A percentile compares a stretch with the other conserved stretches of the same genome.
phyloP scores from a whole-genome alignment of 1,140 invertebrate genomes.

The Lepeophtheirus salmonis region DNA sequence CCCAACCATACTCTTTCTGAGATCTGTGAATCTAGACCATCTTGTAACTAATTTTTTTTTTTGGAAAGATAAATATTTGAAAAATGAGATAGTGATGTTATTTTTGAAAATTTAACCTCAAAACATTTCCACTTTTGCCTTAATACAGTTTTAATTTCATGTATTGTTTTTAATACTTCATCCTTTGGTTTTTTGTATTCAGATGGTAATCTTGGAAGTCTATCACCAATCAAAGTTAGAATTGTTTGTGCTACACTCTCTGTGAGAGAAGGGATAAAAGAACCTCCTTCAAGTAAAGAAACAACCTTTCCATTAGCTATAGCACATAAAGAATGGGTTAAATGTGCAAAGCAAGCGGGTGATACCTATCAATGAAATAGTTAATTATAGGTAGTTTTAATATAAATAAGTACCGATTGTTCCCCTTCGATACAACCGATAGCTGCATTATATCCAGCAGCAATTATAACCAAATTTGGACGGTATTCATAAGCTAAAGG shows the following conservation, averaged over 20 bases:
- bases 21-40: not conserved
- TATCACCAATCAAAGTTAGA: conserved; percentile 56
- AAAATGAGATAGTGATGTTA: too few relatives aligned
- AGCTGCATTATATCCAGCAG: conserved; percentile 74
- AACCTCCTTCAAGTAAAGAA: conserved; percentile 77
- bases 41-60: too few relatives aligned
- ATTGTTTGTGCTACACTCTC: conserved; percentile 74
- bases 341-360: conserved; percentile 64
- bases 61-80: too few relatives aligned
- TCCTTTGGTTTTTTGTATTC: not conserved
- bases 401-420: not conserved
- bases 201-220: conserved; percentile 43
- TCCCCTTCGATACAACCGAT: conserved; percentile 69
- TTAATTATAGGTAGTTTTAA: not conserved
- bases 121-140: conserved; percentile 2
- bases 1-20: not conserved
- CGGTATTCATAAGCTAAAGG: conserved; percentile 78
- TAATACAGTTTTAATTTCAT: not conserved
- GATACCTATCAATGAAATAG: conserved; percentile 70
- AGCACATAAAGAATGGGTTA: conserved; percentile 48
- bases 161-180: not conserved
- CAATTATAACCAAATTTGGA: conserved; percentile 66
- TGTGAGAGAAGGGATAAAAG: conserved; percentile 63
- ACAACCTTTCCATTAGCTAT: conserved; percentile 54
- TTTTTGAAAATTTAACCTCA: not conserved